Conservation (phyloP, 2,113 vertebrate genomes). For the Otus sunia region DNA sequence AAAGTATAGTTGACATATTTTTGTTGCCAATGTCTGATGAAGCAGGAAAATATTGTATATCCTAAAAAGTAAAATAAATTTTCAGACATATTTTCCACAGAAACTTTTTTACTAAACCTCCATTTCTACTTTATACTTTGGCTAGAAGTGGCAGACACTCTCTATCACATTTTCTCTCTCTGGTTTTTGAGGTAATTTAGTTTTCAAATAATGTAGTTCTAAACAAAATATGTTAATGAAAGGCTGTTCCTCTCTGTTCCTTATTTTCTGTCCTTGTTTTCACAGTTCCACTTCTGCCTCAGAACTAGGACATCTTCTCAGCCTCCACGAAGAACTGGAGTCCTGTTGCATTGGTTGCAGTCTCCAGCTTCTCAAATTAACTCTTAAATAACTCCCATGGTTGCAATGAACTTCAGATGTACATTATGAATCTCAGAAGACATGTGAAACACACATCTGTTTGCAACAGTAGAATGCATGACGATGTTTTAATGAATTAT, state of each 20-base stretch:
- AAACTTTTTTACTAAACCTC: neutral
- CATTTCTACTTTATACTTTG: neutral
- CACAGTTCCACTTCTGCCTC: neutral
- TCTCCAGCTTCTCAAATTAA: neutral
- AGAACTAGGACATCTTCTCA: neutral
- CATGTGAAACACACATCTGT: neutral
- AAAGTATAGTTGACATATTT: neutral
- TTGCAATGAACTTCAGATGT: neutral
- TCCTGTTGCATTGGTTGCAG: rapidly evolving
- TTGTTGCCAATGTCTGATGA: neutral
- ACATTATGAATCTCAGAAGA: neutral
- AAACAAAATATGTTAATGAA: neutral
- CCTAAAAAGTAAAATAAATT: neutral
- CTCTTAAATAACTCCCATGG: neutral
- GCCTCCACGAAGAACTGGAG: neutral
- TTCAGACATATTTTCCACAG: neutral
- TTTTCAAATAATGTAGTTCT: neutral
- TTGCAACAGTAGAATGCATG: neutral
- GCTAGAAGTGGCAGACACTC: neutral
- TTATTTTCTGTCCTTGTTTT: neutral
- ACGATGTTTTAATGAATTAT: neutral
- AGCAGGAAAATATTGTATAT: neutral
- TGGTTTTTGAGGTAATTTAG: neutral
- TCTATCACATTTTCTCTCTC: neutral
- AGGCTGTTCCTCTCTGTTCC: neutral